These are phyloP conservation scores for Calyptomena viridis DNA, from an alignment of 2,113 vertebrate genomes.

Conservation along the genomic window DNA sequence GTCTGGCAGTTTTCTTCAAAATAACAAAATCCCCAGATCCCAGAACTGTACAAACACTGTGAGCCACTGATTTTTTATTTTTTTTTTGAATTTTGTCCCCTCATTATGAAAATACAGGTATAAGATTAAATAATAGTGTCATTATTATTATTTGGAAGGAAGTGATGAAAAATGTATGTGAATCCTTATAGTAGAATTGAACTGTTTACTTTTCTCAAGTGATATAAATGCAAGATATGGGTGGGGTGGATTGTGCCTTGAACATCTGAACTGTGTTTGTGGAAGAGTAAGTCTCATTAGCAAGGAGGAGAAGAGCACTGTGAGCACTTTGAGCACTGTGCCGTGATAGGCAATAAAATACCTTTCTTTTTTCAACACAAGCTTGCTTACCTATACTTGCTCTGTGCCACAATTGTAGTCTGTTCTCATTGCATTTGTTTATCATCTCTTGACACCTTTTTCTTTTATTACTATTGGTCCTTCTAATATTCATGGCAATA, in stretches of 20 bases:
- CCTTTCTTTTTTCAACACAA: not conserved
- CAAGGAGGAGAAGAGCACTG: not conserved
- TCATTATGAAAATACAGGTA: not conserved
- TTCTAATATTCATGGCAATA: not conserved
- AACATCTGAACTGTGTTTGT: not conserved
- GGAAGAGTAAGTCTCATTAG: not conserved
- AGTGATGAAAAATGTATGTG: not conserved
- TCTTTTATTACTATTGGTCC: not conserved
- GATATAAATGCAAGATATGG: not conserved
- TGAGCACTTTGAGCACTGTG: not conserved
- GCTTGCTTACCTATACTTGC: not conserved
- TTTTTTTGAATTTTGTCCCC: not conserved
- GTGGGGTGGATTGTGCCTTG: not conserved
- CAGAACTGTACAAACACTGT: not conserved
- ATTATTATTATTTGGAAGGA: not conserved
- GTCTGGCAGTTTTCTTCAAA: slow-evolving; percentile 4
- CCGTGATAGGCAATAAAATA: not conserved
- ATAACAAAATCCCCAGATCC: not conserved
- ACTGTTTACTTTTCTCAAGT: slow-evolving; percentile 1
- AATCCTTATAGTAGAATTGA: not conserved
- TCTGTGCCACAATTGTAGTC: not conserved
- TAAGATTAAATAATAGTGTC: not conserved
- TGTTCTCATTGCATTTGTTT: not conserved
- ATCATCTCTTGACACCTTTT: not conserved
- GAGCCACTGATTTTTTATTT: not conserved